Evolutionary conservation across 2,888 invertebrate genomes (phyloP).

Genomic region (Hecatera dysodea): DNA sequence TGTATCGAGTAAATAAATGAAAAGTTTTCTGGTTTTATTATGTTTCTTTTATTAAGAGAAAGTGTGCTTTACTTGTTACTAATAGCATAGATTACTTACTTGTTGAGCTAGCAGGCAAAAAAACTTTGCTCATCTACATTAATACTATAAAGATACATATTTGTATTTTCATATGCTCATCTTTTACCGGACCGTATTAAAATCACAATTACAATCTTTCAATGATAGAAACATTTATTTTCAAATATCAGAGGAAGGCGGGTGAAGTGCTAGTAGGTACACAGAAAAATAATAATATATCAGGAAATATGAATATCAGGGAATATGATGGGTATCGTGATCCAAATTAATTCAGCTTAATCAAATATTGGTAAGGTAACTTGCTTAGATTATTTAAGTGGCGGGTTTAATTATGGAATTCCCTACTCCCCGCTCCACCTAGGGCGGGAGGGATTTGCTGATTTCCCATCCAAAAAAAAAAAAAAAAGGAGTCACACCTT

Average conservation of each 20-base stretch:
- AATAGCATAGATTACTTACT: background rate
- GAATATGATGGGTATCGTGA: background rate
- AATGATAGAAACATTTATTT: no score
- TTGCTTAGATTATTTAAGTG: slow-evolving; percentile 4
- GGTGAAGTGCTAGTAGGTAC: no score
- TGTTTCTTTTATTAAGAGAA: background rate
- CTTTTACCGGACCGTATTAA: no score
- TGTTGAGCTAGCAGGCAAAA: background rate
- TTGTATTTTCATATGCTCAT: no score
- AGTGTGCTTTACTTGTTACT: background rate
- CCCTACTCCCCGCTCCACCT: no score
- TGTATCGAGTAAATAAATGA: slow-evolving; percentile 40
- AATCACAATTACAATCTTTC: no score
- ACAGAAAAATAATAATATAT: slow-evolving; percentile 3
- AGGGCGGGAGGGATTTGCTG: no score
- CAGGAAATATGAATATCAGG: background rate
- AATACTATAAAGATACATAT: no score
- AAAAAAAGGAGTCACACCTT: background rate
- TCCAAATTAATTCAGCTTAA: slow-evolving; percentile 22
- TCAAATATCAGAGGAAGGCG: no score
- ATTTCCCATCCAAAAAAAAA: no score
- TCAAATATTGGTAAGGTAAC: slow-evolving; percentile 14
- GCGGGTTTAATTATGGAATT: background rate
- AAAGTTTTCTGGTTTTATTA: slow-evolving; percentile 19
- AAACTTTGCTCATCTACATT: no score